phyloP scores from a whole-genome alignment of 1,140 invertebrate species.

The Saccostrea echinata region DNA sequence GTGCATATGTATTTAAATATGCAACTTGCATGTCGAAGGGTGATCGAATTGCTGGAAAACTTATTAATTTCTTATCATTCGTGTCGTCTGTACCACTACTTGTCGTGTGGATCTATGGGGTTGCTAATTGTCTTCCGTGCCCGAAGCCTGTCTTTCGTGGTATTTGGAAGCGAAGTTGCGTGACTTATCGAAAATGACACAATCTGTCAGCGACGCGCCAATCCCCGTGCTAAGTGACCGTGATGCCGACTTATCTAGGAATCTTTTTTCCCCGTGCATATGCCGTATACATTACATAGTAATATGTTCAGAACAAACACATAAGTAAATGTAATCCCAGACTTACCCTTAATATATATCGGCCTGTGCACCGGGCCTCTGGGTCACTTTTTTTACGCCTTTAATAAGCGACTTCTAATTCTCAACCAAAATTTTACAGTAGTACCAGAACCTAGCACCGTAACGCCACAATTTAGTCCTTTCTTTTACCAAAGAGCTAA shows the following conservation, averaged over 20 bases:
- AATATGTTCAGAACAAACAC: no score
- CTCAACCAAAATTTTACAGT: no score
- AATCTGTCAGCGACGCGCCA: conserved; percentile 27
- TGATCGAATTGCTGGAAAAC: conserved; percentile 24
- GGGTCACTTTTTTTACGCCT: no score
- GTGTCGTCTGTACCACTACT: neutral
- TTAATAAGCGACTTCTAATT: no score
- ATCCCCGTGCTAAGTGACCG: neutral
- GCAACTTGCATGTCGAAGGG: conserved; percentile 14
- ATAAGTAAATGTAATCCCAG: no score
- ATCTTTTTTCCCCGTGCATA: neutral
- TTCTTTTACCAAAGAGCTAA: no score
- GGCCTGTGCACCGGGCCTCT: no score
- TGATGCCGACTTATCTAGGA: neutral
- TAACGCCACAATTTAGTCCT: no score
- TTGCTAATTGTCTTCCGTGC: conserved; percentile 14
- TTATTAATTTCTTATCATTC: conserved; percentile 24
- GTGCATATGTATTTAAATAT: conserved; percentile 36
- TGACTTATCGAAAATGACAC: conserved; percentile 38
- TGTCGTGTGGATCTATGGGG: neutral
- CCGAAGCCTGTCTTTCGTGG: neutral
- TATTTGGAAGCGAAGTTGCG: conserved; percentile 11
- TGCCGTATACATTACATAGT: no score
- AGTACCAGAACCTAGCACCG: no score
- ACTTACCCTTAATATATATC: no score